Conservation (phyloP, 2,797 vertebrate genomes). For the Momotus momota region DNA sequence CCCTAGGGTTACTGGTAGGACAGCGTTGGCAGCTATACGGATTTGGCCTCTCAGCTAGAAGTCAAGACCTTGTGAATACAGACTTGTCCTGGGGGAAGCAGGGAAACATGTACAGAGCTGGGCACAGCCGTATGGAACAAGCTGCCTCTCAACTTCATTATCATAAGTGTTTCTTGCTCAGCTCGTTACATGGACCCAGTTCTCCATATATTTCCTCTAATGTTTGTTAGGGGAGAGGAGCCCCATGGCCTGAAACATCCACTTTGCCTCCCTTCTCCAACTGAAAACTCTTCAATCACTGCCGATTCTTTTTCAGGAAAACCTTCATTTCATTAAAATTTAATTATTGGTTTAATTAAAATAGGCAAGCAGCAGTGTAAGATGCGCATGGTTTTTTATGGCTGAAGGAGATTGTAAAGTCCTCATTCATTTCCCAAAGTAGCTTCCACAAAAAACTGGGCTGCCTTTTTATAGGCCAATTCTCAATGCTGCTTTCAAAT, state of each 20-base stretch:
- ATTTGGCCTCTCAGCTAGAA: neutral
- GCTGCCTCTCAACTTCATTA: neutral
- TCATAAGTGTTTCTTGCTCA: conserved; percentile 13
- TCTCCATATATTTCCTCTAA: neutral
- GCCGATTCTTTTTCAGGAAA: conserved; percentile 55
- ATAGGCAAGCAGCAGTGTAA: conserved; percentile 65
- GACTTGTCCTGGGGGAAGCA: neutral
- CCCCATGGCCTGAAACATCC: neutral
- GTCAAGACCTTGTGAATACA: neutral
- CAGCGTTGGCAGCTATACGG: neutral
- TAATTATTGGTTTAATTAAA: conserved; percentile 82
- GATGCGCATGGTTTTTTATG: conserved; percentile 64
- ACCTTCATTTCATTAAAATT: conserved; percentile 75
- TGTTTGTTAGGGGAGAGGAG: neutral
- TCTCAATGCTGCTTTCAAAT: conserved; percentile 72
- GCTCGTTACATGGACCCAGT: neutral
- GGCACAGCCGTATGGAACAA: neutral
- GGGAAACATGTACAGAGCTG: neutral
- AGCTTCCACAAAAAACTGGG: conserved; percentile 66
- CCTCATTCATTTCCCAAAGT: conserved; percentile 70
- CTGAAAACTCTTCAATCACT: conserved; percentile 63
- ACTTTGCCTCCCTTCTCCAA: neutral
- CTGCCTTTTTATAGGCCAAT: conserved; percentile 71
- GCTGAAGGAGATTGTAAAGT: conserved; percentile 68
- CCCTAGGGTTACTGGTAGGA: neutral